These are phyloP conservation scores for Delichon dasypus DNA, from an alignment of 2,797 vertebrate genomes.

Conservation along the genomic window DNA sequence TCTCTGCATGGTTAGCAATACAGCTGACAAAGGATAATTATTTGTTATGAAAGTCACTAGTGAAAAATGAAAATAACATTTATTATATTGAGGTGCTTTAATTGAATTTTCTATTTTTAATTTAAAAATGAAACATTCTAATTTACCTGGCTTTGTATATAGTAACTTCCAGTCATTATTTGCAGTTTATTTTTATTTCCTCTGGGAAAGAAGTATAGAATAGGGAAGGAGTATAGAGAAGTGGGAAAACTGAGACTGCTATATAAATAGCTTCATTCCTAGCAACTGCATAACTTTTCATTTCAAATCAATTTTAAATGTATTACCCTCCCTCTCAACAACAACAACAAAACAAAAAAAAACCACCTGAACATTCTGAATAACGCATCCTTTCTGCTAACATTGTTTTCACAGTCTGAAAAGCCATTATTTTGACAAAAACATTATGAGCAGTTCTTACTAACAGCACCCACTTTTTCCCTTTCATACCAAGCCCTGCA, in stretches of 20 bases:
- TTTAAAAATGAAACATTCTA: not conserved
- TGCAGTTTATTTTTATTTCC: slow-evolving; percentile 23
- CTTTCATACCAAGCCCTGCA: not conserved
- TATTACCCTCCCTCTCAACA: slow-evolving; percentile 34
- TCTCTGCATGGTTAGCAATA: not conserved
- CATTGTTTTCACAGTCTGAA: slow-evolving; percentile 45
- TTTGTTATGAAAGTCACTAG: not conserved
- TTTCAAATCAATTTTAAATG: slow-evolving; percentile 57
- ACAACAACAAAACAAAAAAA: not conserved
- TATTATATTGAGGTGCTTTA: not conserved
- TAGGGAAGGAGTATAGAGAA: not conserved
- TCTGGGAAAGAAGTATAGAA: slow-evolving; percentile 5
- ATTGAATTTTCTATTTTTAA: slow-evolving; percentile 5
- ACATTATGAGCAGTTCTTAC: slow-evolving; percentile 13
- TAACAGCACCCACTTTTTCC: slow-evolving; percentile 19
- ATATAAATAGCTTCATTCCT: slow-evolving; percentile 47
- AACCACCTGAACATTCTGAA: slow-evolving; percentile 14
- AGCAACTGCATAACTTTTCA: slow-evolving; percentile 58
- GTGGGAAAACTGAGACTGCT: slow-evolving; percentile 18
- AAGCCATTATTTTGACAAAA: slow-evolving; percentile 54
- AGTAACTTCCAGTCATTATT: not conserved
- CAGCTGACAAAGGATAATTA: not conserved
- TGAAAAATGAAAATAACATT: not conserved
- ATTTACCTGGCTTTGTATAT: slow-evolving; percentile 1
- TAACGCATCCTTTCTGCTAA: slow-evolving; percentile 50